Percentiles rank a stretch among this genome's conserved stretches.
Evolutionary conservation across 2,113 vertebrate species (phyloP).

Genomic region (Gambusia affinis): DNA sequence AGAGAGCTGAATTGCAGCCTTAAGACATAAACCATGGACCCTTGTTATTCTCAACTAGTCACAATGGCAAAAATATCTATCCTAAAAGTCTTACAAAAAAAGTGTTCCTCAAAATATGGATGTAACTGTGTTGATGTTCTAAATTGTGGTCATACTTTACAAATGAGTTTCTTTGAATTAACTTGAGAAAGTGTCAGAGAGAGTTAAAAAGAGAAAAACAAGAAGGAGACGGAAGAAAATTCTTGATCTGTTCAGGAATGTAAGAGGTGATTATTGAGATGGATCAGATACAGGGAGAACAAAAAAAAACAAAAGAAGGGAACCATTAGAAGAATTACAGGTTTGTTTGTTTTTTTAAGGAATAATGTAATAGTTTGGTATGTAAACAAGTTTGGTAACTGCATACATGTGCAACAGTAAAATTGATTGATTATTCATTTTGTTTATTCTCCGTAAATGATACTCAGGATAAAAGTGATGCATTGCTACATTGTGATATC

Average conservation of each 20-base stretch:
- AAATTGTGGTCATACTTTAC: not conserved
- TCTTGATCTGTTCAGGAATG: not conserved
- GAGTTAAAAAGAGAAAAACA: not conserved
- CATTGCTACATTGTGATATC: too few species aligned
- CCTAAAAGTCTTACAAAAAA: too few species aligned
- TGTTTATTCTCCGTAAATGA: not conserved
- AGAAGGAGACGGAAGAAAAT: not conserved
- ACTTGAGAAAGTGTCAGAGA: not conserved
- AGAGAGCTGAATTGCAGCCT: constrained; percentile 48
- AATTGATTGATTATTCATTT: not conserved
- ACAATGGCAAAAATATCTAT: too few species aligned
- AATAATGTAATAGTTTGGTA: not conserved
- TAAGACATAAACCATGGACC: constrained; percentile 16
- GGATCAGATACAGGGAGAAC: not conserved
- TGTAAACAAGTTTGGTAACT: not conserved
- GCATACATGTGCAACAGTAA: not conserved
- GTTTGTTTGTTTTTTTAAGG: too few species aligned
- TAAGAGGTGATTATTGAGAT: not conserved
- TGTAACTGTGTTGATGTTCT: not conserved
- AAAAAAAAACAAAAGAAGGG: too few species aligned
- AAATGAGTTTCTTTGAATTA: not conserved
- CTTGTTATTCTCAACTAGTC: too few species aligned
- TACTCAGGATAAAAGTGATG: too few species aligned
- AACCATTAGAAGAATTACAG: too few species aligned
- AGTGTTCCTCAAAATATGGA: not conserved